Evolutionary conservation across 2,113 vertebrate genomes (phyloP).

Genomic region (Pluvianellus socialis): DNA sequence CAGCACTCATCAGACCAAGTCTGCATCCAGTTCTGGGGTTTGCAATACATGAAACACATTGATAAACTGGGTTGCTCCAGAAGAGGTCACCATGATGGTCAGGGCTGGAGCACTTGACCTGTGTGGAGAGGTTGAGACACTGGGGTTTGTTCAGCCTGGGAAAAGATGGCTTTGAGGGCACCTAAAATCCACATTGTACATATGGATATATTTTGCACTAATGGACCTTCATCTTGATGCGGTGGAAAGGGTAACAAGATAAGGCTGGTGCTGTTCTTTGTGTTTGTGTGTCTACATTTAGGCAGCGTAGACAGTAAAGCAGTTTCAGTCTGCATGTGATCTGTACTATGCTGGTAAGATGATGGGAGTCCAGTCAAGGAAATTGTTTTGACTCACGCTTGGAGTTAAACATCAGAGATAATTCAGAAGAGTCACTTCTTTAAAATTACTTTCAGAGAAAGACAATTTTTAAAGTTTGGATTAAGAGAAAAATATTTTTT

Average conservation of each 20-base stretch:
- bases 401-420: not conserved
- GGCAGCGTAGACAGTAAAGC: not conserved
- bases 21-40: not conserved
- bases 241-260: not conserved
- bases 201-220: not conserved
- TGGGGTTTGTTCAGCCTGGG: not conserved
- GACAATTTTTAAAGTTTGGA: not conserved
- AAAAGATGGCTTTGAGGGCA: not conserved
- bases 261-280: not conserved
- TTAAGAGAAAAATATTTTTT: not conserved
- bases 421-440: not conserved
- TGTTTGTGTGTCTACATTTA: not conserved
- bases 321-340: not conserved
- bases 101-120: not conserved
- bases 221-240: not conserved
- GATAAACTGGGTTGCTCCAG: not conserved
- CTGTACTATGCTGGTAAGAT: not conserved
- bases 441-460: not conserved
- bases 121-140: not conserved
- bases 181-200: not conserved
- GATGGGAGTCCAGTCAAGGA: not conserved
- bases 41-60: not conserved
- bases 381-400: not conserved
- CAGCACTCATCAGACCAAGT: not conserved
- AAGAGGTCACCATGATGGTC: not conserved